Evolutionary conservation across 1,140 invertebrate species (phyloP).

Genomic region (Aphelinus certus): DNA sequence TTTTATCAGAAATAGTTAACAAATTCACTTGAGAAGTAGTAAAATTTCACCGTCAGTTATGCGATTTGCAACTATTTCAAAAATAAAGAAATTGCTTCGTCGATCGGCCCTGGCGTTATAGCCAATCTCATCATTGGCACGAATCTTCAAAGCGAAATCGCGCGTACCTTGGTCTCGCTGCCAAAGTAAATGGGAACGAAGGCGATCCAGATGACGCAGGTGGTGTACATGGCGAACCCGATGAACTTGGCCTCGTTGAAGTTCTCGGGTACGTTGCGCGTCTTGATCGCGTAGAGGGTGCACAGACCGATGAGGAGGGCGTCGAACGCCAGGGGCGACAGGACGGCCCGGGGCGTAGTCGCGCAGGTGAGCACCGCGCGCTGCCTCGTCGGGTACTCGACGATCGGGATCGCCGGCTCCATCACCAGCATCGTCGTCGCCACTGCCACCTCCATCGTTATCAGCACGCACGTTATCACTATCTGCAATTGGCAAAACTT

Average conservation of each 20-base stretch:
- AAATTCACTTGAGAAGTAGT: too few species aligned
- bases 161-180: constrained; percentile 73
- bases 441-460: constrained; percentile 77
- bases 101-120: too few species aligned
- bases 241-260: constrained; percentile 89
- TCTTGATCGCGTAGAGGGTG: constrained; percentile 87
- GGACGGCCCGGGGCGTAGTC: constrained; percentile 74
- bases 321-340: constrained; percentile 83
- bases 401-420: constrained; percentile 73
- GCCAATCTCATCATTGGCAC: too few species aligned
- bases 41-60: too few species aligned
- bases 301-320: constrained; percentile 82
- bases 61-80: too few species aligned
- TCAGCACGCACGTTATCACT: constrained; percentile 73
- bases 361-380: constrained; percentile 76
- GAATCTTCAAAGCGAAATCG: too few species aligned
- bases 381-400: constrained; percentile 69
- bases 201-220: constrained; percentile 89
- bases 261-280: constrained; percentile 87
- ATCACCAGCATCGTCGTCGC: constrained; percentile 75
- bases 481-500: constrained; percentile 62
- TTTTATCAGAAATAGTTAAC: too few species aligned
- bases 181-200: constrained; percentile 88
- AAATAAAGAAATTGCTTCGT: too few species aligned
- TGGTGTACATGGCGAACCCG: constrained; percentile 89